Base-by-base conservation (phyloP, 2,888 invertebrate genomes). In the Platycnemis pennipes region DNA sequence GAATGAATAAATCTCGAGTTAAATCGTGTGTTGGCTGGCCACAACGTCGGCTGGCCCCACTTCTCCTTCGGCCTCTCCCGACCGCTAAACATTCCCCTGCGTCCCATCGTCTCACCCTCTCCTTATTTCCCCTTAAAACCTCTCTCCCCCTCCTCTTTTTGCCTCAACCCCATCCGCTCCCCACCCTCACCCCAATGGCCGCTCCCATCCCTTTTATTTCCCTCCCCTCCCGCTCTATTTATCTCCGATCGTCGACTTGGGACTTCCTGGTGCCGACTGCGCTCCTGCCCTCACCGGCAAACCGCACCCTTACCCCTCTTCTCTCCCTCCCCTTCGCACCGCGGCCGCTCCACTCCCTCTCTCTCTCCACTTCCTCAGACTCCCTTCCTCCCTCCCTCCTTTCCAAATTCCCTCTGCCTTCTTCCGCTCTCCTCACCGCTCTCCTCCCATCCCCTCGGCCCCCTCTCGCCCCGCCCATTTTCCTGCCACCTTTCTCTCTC, bases 251-350 rank as follows among this genome's bases (percentile, higher is more conserved):
- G 53, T 56, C 4, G 88, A 2, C 56, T 0, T 42, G 89, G 89
- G 89, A 89, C 89, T 89, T 89, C 89, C 89, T 89, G 89, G 89
- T 89, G 89, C 56, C 89, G 37, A n/a, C 53, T 53, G 88, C 49
- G n/a, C 49, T n/a, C 49, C 53, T 37, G 37, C 53, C 22, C 85
- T 44, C 42, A 19, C 44, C 44, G 42, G 3, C 86, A 5, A 22
- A 42, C 37, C 11, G 4, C 26, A 37, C 31, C 5, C 7, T 26
- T 31, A 11, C 22, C 37, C 77, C 37, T 22, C 4, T 44, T 13
- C 42, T 42, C 42, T 42, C 42, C 16, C 44, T 86, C 26, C 86
- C 86, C n/a, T n/a, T 26, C 77, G 22, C n/a, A n/a, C n/a, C n/a
- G 5, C 53, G 4, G 2, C 53, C 53, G 19, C 7, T 5, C 5